phyloP scores from a whole-genome alignment of 2,113 vertebrate species.

The Jaculus jaculus region DNA sequence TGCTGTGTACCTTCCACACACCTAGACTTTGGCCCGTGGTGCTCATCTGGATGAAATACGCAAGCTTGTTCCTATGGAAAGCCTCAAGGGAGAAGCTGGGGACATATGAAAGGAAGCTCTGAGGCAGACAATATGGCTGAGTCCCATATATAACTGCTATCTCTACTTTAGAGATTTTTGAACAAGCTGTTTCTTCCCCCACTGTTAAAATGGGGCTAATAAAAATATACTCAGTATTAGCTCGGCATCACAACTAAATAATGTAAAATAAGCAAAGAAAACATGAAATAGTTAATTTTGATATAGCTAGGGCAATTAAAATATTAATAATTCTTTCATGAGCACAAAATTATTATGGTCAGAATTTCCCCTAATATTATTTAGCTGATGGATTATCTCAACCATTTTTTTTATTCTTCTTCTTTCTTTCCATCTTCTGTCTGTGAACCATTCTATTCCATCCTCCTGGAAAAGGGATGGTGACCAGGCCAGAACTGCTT shows the following conservation, averaged over 20 bases:
- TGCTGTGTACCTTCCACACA: neutral
- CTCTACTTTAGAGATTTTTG: neutral
- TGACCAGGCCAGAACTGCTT: neutral
- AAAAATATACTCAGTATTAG: neutral
- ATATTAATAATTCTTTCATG: neutral
- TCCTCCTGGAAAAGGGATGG: neutral
- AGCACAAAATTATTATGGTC: neutral
- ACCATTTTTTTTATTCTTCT: neutral
- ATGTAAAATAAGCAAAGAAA: neutral
- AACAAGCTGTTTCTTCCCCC: neutral
- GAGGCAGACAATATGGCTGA: neutral
- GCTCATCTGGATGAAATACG: neutral
- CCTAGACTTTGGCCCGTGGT: neutral
- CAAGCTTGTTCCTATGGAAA: neutral
- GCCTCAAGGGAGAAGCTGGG: neutral
- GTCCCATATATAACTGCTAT: neutral
- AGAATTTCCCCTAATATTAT: neutral
- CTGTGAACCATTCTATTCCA: neutral
- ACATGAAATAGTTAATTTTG: neutral
- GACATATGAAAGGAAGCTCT: neutral
- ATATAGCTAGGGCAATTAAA: neutral
- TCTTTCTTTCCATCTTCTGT: neutral
- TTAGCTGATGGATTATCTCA: neutral
- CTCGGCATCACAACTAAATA: neutral
- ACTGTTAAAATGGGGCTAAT: slow-evolving; percentile 8